phyloP scores from a whole-genome alignment of 2,797 vertebrate species.

The Enteromius fasciolatus region DNA sequence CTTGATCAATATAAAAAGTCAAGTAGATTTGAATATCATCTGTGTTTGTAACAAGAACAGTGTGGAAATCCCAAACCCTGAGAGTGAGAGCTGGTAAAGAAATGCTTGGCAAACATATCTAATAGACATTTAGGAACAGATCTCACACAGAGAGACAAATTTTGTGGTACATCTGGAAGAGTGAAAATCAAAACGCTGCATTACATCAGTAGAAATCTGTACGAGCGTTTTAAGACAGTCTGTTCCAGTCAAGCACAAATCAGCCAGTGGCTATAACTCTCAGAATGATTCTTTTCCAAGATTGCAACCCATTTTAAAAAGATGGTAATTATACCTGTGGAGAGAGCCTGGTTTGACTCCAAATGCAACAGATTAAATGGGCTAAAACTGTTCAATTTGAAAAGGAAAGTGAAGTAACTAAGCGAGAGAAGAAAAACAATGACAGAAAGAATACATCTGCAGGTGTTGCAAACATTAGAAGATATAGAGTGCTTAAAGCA shows the following conservation, averaged over 20 bases:
- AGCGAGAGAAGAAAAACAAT: background rate
- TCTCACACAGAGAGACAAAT: background rate
- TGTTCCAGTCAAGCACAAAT: constrained; percentile 20
- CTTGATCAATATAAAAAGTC: constrained; percentile 32
- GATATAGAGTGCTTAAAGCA: background rate
- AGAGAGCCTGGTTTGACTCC: constrained; percentile 4
- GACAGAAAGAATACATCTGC: background rate
- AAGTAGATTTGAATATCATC: background rate
- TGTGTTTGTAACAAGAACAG: background rate
- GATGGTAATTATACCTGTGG: constrained; percentile 38
- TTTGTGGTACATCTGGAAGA: constrained; percentile 12
- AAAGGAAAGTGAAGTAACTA: constrained; percentile 42
- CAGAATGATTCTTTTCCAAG: background rate
- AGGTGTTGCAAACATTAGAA: background rate
- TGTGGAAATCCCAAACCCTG: background rate
- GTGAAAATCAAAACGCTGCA: background rate
- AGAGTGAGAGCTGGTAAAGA: background rate
- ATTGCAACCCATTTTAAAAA: constrained; percentile 30
- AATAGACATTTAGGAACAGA: background rate
- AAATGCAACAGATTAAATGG: constrained; percentile 41
- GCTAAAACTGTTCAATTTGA: constrained; percentile 34
- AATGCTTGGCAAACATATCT: background rate
- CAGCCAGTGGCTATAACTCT: constrained; percentile 10
- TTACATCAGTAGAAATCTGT: background rate
- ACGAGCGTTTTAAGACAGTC: constrained; percentile 16